Percentiles rank a stretch among this genome's conserved stretches.
phyloP scores from a whole-genome alignment of 2,888 invertebrate species.

The Cataglyphis rosenhaueri region DNA sequence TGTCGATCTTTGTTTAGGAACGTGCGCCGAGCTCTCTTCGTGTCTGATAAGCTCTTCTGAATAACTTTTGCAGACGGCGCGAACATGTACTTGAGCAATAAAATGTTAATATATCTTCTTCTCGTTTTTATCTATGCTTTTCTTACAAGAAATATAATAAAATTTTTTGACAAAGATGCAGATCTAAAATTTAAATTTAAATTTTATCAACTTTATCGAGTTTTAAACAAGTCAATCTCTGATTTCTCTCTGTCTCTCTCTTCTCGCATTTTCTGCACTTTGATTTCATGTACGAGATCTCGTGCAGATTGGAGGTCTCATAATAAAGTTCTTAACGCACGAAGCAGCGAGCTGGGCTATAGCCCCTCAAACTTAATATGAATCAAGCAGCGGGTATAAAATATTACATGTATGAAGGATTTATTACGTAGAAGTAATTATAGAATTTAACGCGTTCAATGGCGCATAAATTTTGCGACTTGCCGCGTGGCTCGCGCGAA shows the following conservation, averaged over 20 bases:
- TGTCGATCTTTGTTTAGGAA: background rate
- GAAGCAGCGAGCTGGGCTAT: conserved; percentile 3
- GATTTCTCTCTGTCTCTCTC: background rate
- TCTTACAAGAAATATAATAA: background rate
- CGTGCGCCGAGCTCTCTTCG: background rate
- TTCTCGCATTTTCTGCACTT: conserved; percentile 19
- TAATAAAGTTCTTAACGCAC: conserved; percentile 48
- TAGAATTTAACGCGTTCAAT: conserved; percentile 45
- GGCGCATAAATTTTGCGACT: conserved; percentile 50
- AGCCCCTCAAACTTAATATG: conserved; percentile 34
- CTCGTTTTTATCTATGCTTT: background rate
- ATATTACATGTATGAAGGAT: conserved; percentile 40
- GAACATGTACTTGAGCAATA: background rate
- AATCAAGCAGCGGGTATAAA: conserved; percentile 36
- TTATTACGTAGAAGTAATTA: conserved; percentile 53
- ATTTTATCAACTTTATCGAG: background rate
- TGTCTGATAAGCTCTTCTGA: background rate
- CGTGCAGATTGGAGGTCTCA: conserved; percentile 42
- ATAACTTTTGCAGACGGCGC: background rate
- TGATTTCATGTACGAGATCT: conserved; percentile 28
- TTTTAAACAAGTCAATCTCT: background rate
- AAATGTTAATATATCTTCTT: background rate
- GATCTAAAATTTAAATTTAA: background rate
- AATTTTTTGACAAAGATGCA: background rate
- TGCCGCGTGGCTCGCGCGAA: conserved; percentile 18